These are phyloP conservation scores for Rugalucina vietnamica DNA, from an alignment of 2,888 invertebrate species.

Conservation along the genomic window DNA sequence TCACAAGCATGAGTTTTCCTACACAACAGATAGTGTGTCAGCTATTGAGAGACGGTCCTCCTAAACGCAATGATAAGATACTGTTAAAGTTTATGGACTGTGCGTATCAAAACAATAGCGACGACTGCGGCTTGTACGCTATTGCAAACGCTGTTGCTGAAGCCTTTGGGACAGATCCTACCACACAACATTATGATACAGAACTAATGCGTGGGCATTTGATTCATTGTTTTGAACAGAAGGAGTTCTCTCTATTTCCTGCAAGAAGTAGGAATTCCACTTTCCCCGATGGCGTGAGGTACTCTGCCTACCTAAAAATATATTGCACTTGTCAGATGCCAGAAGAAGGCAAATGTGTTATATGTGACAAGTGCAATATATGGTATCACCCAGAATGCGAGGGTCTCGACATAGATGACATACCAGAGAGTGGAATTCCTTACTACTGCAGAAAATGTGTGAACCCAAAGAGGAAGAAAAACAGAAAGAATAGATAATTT, in stretches of 20 bases:
- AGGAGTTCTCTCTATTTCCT: background rate
- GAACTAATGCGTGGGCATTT: background rate
- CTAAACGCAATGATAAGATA: background rate
- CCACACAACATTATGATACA: background rate
- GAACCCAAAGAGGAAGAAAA: background rate
- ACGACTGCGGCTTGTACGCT: background rate
- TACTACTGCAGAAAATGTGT: background rate
- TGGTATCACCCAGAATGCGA: background rate
- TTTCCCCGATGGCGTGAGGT: background rate
- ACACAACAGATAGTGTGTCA: background rate
- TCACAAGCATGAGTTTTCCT: slow-evolving; percentile 3
- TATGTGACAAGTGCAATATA: background rate
- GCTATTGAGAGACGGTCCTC: background rate
- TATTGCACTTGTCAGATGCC: slow-evolving; percentile 6
- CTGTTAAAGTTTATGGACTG: background rate
- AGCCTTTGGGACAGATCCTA: background rate
- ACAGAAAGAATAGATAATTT: no score
- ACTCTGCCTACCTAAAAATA: background rate
- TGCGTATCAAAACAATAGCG: background rate
- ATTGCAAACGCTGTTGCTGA: background rate
- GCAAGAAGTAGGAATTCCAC: background rate
- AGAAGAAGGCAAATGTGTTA: background rate
- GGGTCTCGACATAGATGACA: background rate
- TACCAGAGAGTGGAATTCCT: background rate
- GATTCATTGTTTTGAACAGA: background rate